Evolutionary conservation across 2,888 invertebrate genomes (phyloP), one percentile per base, ranked within the genome.

Genomic region (Eugnorisma glareosa): DNA sequence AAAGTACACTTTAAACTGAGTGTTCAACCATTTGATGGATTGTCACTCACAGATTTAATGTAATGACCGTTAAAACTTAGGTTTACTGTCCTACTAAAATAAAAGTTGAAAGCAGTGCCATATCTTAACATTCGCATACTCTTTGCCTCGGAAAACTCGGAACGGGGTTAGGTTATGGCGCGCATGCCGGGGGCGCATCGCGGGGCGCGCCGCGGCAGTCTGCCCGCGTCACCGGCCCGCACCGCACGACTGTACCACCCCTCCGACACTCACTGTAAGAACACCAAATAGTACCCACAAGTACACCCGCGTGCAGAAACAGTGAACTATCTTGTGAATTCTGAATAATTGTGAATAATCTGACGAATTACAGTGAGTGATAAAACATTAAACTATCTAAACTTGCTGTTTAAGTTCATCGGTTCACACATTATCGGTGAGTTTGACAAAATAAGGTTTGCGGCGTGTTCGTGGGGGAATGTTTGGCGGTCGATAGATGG

Each of bases 401-500:
- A 69, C 43, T n/a, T 57, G 73, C 63, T 35, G n/a, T 72, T 70
- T 57, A 72, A 81, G 71, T 80, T 67, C 73, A 13, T 28, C 82
- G 77, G 68, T 84, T 76, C 72, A 82, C 67, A 81, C 70, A 82
- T 83, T 79, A 79, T 85, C 72, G 89, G 89, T 89, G 71, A 89
- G 89, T 90, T 86, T 75, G 72, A 76, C 61, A 78, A 82, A 86
- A 77, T 86, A 84, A 85, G 74, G 76, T 79, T 83, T 73, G 86
- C 84, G 80, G 83, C 80, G 77, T 70, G 79, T 63, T 86, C 72
- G 73, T 64, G 57, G 59, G 67, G 24, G 74, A 79, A 79, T 86
- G 78, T 88, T 87, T 89, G 86, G 71, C 85, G 85, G 87, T 82
- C 92, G 88, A 82, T 92, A 95, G 95, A 94, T 95, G 95, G 95